Evolutionary conservation across 1,140 invertebrate genomes (phyloP).

Genomic region (Drosophila orena): DNA sequence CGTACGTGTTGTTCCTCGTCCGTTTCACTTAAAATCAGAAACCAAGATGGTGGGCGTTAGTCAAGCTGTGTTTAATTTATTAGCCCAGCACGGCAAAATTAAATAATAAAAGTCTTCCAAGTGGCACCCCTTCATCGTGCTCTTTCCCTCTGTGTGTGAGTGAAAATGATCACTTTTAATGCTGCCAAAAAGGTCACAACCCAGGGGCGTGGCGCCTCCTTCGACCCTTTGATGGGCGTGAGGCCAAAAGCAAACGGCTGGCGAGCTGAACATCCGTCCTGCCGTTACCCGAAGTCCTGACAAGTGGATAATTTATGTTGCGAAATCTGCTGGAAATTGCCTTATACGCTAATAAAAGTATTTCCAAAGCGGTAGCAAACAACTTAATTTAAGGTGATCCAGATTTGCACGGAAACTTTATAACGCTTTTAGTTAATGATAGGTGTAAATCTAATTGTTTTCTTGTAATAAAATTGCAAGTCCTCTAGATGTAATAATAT

Average conservation of each 20-base stretch:
- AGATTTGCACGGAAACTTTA: not conserved
- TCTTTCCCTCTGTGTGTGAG: constrained; percentile 31
- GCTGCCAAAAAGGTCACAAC: constrained; percentile 79
- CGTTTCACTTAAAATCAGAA: constrained; percentile 33
- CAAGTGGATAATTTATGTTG: constrained; percentile 74
- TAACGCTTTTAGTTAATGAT: constrained; percentile 9
- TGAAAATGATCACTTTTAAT: constrained; percentile 79
- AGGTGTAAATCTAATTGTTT: not conserved
- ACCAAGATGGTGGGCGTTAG: constrained; percentile 27
- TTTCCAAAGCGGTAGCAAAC: constrained; percentile 39
- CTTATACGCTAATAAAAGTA: constrained; percentile 70
- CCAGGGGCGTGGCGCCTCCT: constrained; percentile 13
- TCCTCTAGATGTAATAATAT: no score
- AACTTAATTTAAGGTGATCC: constrained; percentile 55
- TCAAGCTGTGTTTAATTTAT: constrained; percentile 72
- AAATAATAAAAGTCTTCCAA: constrained; percentile 78
- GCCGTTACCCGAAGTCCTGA: not conserved
- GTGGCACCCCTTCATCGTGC: constrained; percentile 32
- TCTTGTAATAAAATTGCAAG: not conserved
- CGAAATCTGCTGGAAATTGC: constrained; percentile 71
- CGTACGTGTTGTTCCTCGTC: constrained; percentile 57
- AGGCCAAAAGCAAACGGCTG: constrained; percentile 44
- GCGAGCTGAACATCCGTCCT: constrained; percentile 2
- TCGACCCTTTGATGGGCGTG: constrained; percentile 46
- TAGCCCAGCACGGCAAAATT: constrained; percentile 65